Evolutionary conservation across 2,113 vertebrate species (phyloP).

Genomic region (Campylorhamphus procurvoides): DNA sequence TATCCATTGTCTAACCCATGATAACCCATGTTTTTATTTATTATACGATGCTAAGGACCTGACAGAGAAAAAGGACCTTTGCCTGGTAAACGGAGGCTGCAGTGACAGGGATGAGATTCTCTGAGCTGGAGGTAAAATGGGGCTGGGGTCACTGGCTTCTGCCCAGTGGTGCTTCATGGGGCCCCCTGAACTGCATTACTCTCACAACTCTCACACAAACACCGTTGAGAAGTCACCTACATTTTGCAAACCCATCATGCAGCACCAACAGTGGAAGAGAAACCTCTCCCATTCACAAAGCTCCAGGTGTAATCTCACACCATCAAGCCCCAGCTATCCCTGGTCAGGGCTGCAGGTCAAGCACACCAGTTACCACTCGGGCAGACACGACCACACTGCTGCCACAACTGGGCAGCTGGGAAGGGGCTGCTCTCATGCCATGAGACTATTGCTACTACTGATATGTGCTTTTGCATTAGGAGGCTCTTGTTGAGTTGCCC

Average conservation of each 20-base stretch:
- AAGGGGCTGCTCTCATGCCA: not conserved
- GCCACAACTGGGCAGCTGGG: fast-evolving
- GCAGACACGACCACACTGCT: fast-evolving
- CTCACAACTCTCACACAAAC: not conserved
- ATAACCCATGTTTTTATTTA: not conserved
- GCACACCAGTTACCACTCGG: fast-evolving
- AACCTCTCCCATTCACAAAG: not conserved
- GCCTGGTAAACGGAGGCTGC: not conserved
- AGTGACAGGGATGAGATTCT: not conserved
- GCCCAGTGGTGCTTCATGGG: not conserved
- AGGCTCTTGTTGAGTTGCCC: not conserved
- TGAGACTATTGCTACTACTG: not conserved
- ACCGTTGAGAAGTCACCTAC: not conserved
- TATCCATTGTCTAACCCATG: not conserved
- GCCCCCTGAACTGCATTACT: not conserved
- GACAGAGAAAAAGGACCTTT: not conserved
- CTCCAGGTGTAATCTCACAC: fast-evolving
- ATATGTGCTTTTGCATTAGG: not conserved
- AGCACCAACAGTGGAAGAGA: not conserved
- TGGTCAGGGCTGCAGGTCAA: not conserved
- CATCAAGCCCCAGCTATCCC: not conserved
- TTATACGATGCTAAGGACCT: not conserved
- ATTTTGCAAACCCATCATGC: not conserved
- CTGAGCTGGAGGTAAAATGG: not conserved
- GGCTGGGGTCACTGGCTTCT: not conserved